A percentile compares a stretch with the other conserved stretches of the same genome.
Evolutionary conservation across 2,888 invertebrate genomes (phyloP).

Genomic region (Ophraella communa): DNA sequence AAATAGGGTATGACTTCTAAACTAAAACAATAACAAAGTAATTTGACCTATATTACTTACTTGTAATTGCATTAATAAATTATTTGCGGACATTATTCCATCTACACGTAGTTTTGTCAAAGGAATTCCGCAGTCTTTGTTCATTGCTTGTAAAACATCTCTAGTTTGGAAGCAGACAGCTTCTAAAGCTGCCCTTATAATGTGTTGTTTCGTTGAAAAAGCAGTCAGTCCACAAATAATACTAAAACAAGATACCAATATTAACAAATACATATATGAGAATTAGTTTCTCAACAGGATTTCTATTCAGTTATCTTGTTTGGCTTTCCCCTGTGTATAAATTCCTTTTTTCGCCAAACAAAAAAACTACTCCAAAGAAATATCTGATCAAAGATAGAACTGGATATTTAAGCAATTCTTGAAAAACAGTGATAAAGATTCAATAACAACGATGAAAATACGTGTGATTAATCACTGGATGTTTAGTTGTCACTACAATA

Average conservation of each 20-base stretch:
- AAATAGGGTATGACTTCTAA: too few relatives aligned
- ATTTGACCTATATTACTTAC: constrained; percentile 33
- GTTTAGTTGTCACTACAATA: too few relatives aligned
- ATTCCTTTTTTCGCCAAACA: too few relatives aligned
- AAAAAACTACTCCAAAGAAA: too few relatives aligned
- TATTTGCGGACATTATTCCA: constrained; percentile 91
- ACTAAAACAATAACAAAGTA: neutral
- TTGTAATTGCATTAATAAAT: constrained; percentile 92
- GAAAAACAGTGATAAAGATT: too few relatives aligned
- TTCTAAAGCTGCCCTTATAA: constrained; percentile 92
- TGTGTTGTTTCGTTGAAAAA: constrained; percentile 90
- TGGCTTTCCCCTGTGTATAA: too few relatives aligned
- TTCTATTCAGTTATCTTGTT: too few relatives aligned
- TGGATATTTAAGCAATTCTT: too few relatives aligned
- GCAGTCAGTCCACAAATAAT: constrained; percentile 92
- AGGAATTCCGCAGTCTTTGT: constrained; percentile 88
- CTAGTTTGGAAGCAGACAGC: constrained; percentile 96
- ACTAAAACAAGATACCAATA: constrained; percentile 53
- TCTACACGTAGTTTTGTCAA: constrained; percentile 88
- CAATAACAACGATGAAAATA: too few relatives aligned
- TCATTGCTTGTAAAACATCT: constrained; percentile 94
- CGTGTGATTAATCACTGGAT: too few relatives aligned
- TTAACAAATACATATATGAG: neutral
- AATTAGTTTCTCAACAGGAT: too few relatives aligned
- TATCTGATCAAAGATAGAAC: too few relatives aligned